These are phyloP conservation scores for Sylvilagus bachmani DNA, from an alignment of 2,113 vertebrate species.

Conservation along the genomic window DNA sequence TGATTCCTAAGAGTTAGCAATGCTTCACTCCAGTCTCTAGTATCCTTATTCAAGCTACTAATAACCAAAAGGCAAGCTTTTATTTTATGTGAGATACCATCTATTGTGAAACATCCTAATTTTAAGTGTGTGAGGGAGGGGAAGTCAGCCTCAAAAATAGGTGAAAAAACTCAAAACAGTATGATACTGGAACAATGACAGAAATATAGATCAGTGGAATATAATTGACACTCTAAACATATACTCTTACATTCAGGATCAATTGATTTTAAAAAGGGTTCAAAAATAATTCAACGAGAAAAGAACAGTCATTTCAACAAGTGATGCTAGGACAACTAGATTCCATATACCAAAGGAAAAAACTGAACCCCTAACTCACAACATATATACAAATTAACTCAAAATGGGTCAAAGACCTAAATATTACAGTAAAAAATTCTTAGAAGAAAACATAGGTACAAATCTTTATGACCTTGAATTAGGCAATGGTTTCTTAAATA, in stretches of 20 bases:
- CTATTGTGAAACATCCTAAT: slow-evolving; percentile 8
- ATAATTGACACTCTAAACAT: neutral
- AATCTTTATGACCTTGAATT: slow-evolving; percentile 34
- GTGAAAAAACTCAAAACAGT: slow-evolving; percentile 34
- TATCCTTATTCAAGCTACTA: slow-evolving; percentile 8
- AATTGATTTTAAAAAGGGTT: neutral
- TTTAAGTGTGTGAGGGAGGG: neutral
- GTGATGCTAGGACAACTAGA: slow-evolving; percentile 4
- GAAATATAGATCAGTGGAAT: neutral
- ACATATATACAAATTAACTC: slow-evolving; percentile 23
- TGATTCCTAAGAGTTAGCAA: neutral
- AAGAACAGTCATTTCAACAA: slow-evolving; percentile 42
- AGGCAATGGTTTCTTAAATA: slow-evolving; percentile 29
- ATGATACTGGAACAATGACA: neutral
- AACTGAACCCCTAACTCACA: slow-evolving; percentile 24
- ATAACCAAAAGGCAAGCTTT: neutral
- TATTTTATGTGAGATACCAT: neutral
- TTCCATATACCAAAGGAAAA: neutral
- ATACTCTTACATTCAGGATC: slow-evolving; percentile 17
- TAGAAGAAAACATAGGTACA: neutral
- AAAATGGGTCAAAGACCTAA: slow-evolving; percentile 48
- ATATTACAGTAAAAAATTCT: slow-evolving; percentile 1
- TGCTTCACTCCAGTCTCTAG: neutral
- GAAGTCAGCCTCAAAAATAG: neutral
- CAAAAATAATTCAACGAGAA: slow-evolving; percentile 5